Evolutionary conservation across 35 echinoderm and acorn worm genomes (phyloP).

Genomic region (Apostichopus parvimensis): DNA sequence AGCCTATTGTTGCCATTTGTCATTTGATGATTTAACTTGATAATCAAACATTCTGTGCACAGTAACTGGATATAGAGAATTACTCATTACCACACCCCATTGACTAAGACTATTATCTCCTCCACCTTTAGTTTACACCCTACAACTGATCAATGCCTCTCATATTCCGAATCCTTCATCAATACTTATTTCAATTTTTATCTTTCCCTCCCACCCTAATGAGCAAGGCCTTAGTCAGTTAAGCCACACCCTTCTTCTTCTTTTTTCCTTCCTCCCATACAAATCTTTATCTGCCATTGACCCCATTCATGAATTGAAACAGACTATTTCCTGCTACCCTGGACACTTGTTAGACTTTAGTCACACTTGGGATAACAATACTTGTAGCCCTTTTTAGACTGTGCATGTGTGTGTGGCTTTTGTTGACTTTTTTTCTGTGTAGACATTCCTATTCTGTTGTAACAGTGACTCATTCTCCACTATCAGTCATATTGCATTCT

Average conservation of each 20-base stretch:
- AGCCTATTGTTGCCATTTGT: no score
- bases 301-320: neutral
- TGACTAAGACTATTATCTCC: no score
- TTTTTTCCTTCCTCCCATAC: no score
- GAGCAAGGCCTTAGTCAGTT: conserved; percentile 26
- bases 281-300: neutral
- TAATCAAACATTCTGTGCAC: no score
- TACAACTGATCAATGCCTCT: no score
- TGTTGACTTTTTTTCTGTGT: neutral
- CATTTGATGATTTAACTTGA: no score
- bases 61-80: no score
- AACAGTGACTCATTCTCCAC: conserved; percentile 14
- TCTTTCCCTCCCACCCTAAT: neutral
- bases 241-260: conserved; percentile 5
- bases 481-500: neutral
- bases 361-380: neutral
- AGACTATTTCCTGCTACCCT: conserved; percentile 53
- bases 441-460: conserved; percentile 55
- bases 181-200: no score
- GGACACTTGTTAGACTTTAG: neutral
- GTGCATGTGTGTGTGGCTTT: neutral
- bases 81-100: no score
- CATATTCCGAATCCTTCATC: no score
- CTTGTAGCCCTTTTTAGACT: neutral
- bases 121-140: no score